phyloP scores from a whole-genome alignment of 2,888 invertebrate species.

The Eulithis prunata region DNA sequence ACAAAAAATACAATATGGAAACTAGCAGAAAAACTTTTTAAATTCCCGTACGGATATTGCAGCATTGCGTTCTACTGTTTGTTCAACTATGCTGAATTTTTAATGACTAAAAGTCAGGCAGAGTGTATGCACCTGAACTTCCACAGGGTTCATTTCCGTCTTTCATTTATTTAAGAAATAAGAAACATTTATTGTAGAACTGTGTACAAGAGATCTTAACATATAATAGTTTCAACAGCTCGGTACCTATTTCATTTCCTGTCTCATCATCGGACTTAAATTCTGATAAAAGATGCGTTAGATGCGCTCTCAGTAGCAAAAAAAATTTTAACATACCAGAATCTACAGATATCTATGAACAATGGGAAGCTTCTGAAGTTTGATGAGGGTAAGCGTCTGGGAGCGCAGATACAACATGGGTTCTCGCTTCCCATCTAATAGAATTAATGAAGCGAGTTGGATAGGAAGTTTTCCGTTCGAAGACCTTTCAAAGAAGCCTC shows the following conservation, averaged over 20 bases:
- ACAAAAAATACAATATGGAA: conserved; percentile 44
- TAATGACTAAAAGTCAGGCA: conserved; percentile 55
- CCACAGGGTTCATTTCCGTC: conserved; percentile 31
- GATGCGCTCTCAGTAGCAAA: no score
- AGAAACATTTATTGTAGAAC: no score
- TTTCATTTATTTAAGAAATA: not conserved
- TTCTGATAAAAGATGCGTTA: no score
- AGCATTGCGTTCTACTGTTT: conserved; percentile 49
- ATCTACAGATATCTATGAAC: conserved; percentile 30
- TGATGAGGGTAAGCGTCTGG: conserved; percentile 53
- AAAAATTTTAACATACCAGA: conserved; percentile 3
- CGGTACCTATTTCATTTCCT: no score
- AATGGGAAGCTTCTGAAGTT: conserved; percentile 46
- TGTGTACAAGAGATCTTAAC: no score
- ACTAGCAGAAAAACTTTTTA: conserved; percentile 54
- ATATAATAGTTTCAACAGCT: no score
- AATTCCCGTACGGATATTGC: conserved; percentile 59
- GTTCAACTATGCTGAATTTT: conserved; percentile 59
- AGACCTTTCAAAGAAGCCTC: conserved; percentile 27
- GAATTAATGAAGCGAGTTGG: conserved; percentile 52
- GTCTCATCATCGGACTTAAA: no score
- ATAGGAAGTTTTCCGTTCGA: conserved; percentile 37
- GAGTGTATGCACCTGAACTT: conserved; percentile 25
- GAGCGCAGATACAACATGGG: conserved; percentile 37
- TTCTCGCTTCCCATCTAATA: conserved; percentile 43